These are phyloP conservation scores for Dysdera silvatica DNA, from an alignment of 1,140 invertebrate genomes.

Conservation along the genomic window DNA sequence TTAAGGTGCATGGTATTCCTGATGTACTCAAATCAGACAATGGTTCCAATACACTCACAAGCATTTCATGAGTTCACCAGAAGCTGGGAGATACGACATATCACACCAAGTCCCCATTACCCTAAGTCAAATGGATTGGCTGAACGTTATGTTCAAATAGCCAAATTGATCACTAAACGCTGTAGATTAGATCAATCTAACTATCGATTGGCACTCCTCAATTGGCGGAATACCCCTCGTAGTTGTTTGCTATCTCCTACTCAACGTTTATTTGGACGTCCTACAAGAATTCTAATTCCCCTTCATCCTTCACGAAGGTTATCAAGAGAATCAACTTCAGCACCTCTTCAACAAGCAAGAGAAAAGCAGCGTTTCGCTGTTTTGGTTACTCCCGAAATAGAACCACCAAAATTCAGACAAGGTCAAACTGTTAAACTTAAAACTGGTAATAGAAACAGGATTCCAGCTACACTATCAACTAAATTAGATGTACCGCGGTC, in stretches of 20 bases:
- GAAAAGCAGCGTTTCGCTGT: too few relatives aligned
- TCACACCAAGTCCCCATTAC: background rate
- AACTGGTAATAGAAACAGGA: too few relatives aligned
- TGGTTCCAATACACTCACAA: background rate
- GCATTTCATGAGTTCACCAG: background rate
- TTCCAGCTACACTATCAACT: too few relatives aligned
- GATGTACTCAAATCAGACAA: background rate
- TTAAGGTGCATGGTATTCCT: background rate
- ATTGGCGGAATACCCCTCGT: background rate
- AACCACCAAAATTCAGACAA: too few relatives aligned
- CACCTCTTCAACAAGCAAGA: too few relatives aligned
- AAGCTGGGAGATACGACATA: background rate
- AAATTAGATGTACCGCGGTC: too few relatives aligned
- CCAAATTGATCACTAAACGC: background rate
- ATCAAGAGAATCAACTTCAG: too few relatives aligned
- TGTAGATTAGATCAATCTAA: background rate
- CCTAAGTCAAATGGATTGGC: background rate
- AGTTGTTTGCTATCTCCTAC: background rate
- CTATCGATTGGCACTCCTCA: background rate
- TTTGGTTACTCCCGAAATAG: too few relatives aligned
- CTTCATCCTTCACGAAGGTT: too few relatives aligned
- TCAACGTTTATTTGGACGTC: background rate
- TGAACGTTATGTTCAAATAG: background rate
- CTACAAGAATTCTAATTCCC: background rate
- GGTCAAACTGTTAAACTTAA: too few relatives aligned